Evolutionary conservation across 2,797 vertebrate species (phyloP).

Genomic region (Girardinus metallicus): DNA sequence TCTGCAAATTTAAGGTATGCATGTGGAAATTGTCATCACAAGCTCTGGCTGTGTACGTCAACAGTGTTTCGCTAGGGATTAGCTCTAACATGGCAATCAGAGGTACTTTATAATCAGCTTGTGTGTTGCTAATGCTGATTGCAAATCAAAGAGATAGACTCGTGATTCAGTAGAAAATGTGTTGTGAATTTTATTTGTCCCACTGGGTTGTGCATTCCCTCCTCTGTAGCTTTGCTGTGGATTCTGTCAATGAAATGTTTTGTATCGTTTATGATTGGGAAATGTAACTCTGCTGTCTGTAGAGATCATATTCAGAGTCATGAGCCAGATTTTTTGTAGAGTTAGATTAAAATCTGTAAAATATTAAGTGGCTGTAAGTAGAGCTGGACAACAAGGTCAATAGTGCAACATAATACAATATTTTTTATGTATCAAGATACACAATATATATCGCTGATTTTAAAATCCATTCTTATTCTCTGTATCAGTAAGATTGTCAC

Average conservation of each 20-base stretch:
- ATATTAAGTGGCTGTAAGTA: background rate
- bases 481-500: background rate
- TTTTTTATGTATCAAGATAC: background rate
- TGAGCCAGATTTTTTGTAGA: background rate
- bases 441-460: background rate
- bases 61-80: conserved; percentile 11
- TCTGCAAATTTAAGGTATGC: conserved; percentile 15
- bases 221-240: background rate
- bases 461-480: background rate
- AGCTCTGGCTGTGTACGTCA: conserved; percentile 32
- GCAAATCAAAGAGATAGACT: background rate
- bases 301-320: background rate
- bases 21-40: conserved; percentile 24
- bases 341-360: background rate
- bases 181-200: conserved; percentile 7
- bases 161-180: conserved; percentile 7
- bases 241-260: background rate
- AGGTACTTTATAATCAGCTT: conserved; percentile 11
- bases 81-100: conserved; percentile 3
- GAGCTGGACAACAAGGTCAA: background rate
- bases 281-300: background rate
- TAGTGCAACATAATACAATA: background rate
- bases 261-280: background rate
- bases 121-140: background rate
- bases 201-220: background rate